A percentile compares a stretch with the other conserved stretches of the same genome.
These are phyloP conservation scores for Crotalus horridus DNA, from an alignment of 2,113 vertebrate species.

Conservation along the genomic window DNA sequence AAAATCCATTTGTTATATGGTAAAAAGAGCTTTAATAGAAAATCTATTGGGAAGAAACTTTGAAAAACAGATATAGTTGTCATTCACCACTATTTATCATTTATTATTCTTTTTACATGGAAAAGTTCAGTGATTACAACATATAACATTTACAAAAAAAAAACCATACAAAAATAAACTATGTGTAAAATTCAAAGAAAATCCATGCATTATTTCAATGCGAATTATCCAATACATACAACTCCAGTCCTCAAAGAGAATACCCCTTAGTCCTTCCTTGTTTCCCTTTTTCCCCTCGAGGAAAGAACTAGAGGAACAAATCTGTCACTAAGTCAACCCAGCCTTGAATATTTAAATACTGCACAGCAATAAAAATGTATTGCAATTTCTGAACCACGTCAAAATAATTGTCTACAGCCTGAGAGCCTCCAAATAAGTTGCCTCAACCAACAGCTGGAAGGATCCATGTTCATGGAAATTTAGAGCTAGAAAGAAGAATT, in stretches of 20 bases:
- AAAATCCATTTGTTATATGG: not conserved
- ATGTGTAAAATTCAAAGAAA: not conserved
- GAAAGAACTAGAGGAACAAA: not conserved
- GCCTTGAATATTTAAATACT: constrained; percentile 1
- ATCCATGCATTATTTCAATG: not conserved
- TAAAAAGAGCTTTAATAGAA: not conserved
- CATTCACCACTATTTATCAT: not conserved
- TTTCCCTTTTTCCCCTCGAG: not conserved
- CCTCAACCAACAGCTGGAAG: not conserved
- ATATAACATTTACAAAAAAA: not conserved
- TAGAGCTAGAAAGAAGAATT: not conserved
- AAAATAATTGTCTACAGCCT: not conserved
- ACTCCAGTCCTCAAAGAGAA: not conserved
- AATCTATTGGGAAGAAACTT: not conserved
- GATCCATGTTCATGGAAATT: not conserved
- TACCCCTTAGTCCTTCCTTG: not conserved
- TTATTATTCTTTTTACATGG: not conserved
- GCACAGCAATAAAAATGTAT: not conserved
- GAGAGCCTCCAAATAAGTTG: not conserved
- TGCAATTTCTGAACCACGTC: not conserved
- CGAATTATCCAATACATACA: not conserved
- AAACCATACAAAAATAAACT: not conserved
- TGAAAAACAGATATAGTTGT: not conserved
- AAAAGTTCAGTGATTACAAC: not conserved
- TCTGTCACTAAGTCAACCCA: not conserved